Evolutionary conservation across 1,140 invertebrate genomes (phyloP), one percentile per base, ranked within the genome.

Genomic region (Nautilus pompilius): DNA sequence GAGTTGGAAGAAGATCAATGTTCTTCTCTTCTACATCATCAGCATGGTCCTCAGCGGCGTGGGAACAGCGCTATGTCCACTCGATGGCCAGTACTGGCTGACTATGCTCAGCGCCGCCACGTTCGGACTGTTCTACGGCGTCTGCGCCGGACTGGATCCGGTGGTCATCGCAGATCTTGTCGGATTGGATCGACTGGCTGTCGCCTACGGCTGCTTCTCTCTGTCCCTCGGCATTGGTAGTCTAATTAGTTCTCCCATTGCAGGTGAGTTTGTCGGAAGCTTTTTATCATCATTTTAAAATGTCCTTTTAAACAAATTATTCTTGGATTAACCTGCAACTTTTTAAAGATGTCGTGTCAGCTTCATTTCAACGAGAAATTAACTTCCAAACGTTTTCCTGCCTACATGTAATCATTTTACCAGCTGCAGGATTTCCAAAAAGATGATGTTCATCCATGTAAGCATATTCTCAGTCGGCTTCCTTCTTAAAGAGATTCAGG

Each of bases 111-210:
- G 26, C 49, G 26, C 49, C 15, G 49, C 49, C 2, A 28, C 26
- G 5, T 53, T 53, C 29, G 49, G 49, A 20, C 20, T 53, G n/a
- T 53, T 53, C 49, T 53, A 53, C 29, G 49, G 49, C 26, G 26
- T 53, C 26, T 28, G 24, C 6, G 49, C 49, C 15, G 49, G 49
- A 20, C 26, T 53, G 5, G 49, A 53, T 17, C 49, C 49, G 49
- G 5, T 28, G 3, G 29, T 53, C 6, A 15, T 53, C 24, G 49
- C 49, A 3, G 17, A 53, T 17, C 17, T 53, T 53, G 22, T 28
- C 5, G 49, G 49, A 20, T 28, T 28, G 10, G 49, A 53, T 20
- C 26, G 29, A 10, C 26, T 53, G 26, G 49, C 49, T 24, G 24
- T 53, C 15, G n/a, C 17, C 15, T 53, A 24, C 24, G 49, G 49